phyloP scores from a whole-genome alignment of 2,797 vertebrate genomes.

The Malacoraja senta region DNA sequence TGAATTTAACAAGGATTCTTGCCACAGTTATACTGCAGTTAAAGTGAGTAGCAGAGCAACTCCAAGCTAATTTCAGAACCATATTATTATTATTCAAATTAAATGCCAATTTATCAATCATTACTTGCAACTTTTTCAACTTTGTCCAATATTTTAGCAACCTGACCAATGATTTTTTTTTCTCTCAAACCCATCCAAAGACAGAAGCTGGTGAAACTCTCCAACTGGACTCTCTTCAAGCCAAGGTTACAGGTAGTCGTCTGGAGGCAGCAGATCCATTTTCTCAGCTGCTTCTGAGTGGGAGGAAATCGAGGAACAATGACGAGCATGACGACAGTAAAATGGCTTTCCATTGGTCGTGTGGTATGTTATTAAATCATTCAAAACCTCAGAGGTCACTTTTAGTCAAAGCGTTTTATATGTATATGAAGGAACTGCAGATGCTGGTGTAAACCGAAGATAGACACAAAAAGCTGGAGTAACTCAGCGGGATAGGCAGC shows the following conservation, averaged over 20 bases:
- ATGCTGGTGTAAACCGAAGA: too few species aligned
- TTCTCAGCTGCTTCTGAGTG: slow-evolving; percentile 4
- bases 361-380: slow-evolving; percentile 11
- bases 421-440: too few species aligned
- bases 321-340: too few species aligned
- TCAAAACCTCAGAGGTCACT: background rate
- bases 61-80: background rate
- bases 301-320: background rate
- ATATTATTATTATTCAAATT: background rate
- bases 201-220: background rate
- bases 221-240: background rate
- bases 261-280: background rate
- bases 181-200: background rate
- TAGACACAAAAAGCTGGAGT: too few species aligned
- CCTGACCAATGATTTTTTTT: background rate
- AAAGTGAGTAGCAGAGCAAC: background rate
- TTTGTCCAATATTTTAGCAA: background rate
- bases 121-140: background rate
- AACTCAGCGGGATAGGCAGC: too few species aligned
- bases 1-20: background rate
- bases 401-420: background rate
- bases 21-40: background rate
- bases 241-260: background rate
- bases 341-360: slow-evolving; percentile 24
- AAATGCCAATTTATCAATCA: background rate